Conservation (phyloP, 2,797 vertebrate species). For the Neoniphon sammara region DNA sequence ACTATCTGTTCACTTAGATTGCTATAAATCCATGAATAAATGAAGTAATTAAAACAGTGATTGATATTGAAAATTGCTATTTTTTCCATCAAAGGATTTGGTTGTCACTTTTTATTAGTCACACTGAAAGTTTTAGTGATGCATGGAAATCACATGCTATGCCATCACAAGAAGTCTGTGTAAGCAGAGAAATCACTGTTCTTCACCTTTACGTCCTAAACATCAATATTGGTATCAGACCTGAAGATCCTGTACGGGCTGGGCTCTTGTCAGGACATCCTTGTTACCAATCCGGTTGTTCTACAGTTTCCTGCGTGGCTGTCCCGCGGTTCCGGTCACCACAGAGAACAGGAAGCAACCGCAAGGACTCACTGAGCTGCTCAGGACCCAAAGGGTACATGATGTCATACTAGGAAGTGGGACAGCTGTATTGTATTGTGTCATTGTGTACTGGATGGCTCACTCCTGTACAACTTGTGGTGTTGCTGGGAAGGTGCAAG, state of each 20-base stretch:
- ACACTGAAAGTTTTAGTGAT: background rate
- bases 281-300: slow-evolving; percentile 49
- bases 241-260: background rate
- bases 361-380: slow-evolving; percentile 54
- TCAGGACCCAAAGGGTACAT: slow-evolving; percentile 69
- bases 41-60: too few relatives aligned
- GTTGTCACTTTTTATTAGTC: too few relatives aligned
- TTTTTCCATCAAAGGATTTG: too few relatives aligned
- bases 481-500: slow-evolving; percentile 54
- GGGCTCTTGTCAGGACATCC: slow-evolving; percentile 66
- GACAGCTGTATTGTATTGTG: slow-evolving; percentile 74
- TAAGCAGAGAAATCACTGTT: background rate
- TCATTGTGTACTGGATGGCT: slow-evolving; percentile 68
- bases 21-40: too few relatives aligned
- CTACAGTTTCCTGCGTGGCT: slow-evolving; percentile 73
- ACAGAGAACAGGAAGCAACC: slow-evolving; percentile 76
- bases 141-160: background rate
- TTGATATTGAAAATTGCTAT: too few relatives aligned
- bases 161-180: background rate
- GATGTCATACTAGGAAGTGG: slow-evolving; percentile 83
- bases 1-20: background rate
- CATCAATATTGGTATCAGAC: background rate
- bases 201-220: background rate
- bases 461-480: slow-evolving; percentile 38
- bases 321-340: slow-evolving; percentile 55